Conservation (phyloP, 2,888 invertebrate genomes). For the Amphiduros pacificus region DNA sequence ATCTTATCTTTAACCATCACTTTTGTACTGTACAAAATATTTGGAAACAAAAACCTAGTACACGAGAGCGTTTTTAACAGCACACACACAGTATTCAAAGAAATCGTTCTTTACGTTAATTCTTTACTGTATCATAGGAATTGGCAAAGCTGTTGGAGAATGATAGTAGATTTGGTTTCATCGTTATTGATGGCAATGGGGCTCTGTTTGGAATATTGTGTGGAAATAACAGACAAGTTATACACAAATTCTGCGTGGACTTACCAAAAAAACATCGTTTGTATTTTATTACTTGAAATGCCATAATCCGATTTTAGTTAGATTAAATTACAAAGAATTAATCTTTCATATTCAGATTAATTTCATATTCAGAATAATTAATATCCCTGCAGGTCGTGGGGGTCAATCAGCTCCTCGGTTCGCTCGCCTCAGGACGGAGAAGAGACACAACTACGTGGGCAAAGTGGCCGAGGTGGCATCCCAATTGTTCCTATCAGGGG, state of each 20-base stretch:
- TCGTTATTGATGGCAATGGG: conserved; percentile 99
- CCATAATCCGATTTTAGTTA: no score
- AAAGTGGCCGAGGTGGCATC: conserved; percentile 98
- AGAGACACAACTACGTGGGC: conserved; percentile 97
- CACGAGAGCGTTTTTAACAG: no score
- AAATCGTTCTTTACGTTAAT: no score
- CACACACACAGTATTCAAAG: no score
- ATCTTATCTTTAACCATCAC: no score
- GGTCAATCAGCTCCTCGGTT: conserved; percentile 99
- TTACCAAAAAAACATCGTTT: conserved; percentile 97
- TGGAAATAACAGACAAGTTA: conserved; percentile 88
- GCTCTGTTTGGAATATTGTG: conserved; percentile 98
- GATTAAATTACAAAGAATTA: not conserved
- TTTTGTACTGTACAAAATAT: no score
- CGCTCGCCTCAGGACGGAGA: conserved; percentile 98
- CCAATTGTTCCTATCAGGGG: conserved; percentile 94
- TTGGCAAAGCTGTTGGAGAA: conserved; percentile 94
- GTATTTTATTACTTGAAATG: conserved; percentile 9
- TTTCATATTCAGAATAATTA: no score
- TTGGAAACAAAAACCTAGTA: no score
- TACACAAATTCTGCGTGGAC: conserved; percentile 97
- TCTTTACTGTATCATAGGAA: no score
- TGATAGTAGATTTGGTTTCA: conserved; percentile 99
- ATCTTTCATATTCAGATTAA: not conserved
- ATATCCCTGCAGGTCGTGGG: conserved; percentile 87